Evolutionary conservation across 2,888 invertebrate species (phyloP).

Genomic region (Caenorhabditis zanzibari): DNA sequence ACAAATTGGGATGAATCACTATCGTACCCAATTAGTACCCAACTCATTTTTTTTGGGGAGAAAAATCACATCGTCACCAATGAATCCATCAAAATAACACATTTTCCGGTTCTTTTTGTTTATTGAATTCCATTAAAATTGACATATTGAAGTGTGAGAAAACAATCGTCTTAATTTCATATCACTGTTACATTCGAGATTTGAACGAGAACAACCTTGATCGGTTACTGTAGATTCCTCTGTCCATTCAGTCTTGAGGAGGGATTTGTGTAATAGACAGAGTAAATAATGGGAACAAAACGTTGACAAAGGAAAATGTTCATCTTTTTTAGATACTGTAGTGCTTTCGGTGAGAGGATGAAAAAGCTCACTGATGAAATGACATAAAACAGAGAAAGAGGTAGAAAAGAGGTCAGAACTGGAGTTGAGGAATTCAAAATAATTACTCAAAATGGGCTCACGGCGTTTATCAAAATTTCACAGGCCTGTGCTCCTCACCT

Average conservation of each 20-base stretch:
- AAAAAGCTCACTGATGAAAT: background rate
- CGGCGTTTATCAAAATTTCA: too few species aligned
- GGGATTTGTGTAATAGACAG: slow-evolving; percentile 10
- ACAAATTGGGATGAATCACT: slow-evolving; percentile 25
- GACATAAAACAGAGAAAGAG: too few species aligned
- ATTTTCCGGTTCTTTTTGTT: slow-evolving; percentile 40
- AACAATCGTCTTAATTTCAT: slow-evolving; percentile 9
- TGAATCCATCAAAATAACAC: slow-evolving; percentile 31
- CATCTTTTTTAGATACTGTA: background rate
- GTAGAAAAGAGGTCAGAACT: too few species aligned
- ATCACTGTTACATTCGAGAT: background rate
- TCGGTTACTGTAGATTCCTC: slow-evolving; percentile 33
- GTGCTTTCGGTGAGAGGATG: background rate
- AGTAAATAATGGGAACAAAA: background rate
- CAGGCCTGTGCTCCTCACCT: too few species aligned
- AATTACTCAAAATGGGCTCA: too few species aligned
- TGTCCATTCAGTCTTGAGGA: slow-evolving; percentile 10
- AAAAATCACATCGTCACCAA: slow-evolving; percentile 14
- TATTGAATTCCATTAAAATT: slow-evolving; percentile 11
- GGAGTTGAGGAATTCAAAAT: too few species aligned
- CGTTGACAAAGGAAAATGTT: slow-evolving; percentile 16
- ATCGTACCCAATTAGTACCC: slow-evolving; percentile 15
- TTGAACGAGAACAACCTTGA: slow-evolving; percentile 26
- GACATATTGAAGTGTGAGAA: background rate
- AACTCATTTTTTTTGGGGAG: background rate